Percentiles rank a stretch among this genome's conserved stretches.
phyloP scores from a whole-genome alignment of 2,113 vertebrate species.

The Corynorhinus townsendii region DNA sequence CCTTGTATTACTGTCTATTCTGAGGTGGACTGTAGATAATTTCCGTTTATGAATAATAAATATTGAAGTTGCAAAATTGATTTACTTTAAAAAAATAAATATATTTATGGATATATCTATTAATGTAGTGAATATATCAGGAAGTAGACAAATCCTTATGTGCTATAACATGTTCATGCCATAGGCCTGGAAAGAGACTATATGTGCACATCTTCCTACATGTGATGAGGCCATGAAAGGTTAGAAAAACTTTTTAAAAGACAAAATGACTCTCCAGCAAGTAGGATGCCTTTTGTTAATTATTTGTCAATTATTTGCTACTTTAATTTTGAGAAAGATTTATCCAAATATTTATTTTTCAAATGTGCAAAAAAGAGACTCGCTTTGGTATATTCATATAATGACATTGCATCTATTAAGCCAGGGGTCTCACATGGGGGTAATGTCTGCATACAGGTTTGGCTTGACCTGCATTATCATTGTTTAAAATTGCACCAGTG shows the following conservation, averaged over 20 bases:
- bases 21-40: not conserved
- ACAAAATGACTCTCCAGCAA: not conserved
- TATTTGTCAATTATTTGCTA: not conserved
- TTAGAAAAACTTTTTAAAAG: not conserved
- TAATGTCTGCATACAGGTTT: not conserved
- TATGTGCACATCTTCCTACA: not conserved
- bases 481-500: not conserved
- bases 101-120: not conserved
- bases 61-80: not conserved
- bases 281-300: not conserved
- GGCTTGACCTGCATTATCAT: accelerated
- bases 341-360: not conserved
- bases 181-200: not conserved
- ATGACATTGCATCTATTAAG: not conserved
- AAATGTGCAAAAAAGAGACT: not conserved
- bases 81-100: not conserved
- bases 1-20: not conserved
- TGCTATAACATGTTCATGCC: accelerated
- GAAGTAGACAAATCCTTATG: not conserved
- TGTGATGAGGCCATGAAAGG: not conserved
- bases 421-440: not conserved
- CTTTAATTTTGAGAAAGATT: not conserved
- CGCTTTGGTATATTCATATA: not conserved
- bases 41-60: not conserved
- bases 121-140: not conserved